These are phyloP conservation scores for Corvus moneduloides DNA, from an alignment of 2,113 vertebrate genomes.

Conservation along the genomic window DNA sequence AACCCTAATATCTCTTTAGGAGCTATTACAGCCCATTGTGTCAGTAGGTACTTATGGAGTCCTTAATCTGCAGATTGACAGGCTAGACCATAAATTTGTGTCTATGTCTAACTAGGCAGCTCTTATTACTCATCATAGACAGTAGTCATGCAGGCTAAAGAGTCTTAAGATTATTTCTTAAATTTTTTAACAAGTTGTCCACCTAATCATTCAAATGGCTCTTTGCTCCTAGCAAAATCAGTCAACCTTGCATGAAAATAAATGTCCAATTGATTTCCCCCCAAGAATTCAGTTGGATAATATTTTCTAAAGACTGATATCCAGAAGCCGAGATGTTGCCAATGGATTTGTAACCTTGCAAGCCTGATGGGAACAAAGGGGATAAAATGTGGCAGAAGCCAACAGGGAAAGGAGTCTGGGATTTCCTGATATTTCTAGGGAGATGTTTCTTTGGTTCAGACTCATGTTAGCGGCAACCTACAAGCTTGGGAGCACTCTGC, in stretches of 20 bases:
- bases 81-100: slow-evolving; percentile 21
- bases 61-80: slow-evolving; percentile 37
- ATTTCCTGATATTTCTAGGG: not conserved
- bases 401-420: not conserved
- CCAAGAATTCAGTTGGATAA: not conserved
- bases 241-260: not conserved
- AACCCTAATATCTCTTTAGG: slow-evolving; percentile 29
- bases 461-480: not conserved
- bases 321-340: not conserved
- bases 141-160: not conserved
- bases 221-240: not conserved
- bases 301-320: not conserved
- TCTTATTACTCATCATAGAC: not conserved
- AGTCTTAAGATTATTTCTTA: not conserved
- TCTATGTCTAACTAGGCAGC: slow-evolving; percentile 9
- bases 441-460: not conserved
- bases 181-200: not conserved
- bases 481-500: not conserved
- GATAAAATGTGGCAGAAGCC: not conserved
- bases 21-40: not conserved
- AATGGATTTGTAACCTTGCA: not conserved
- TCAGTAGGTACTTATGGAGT: not conserved
- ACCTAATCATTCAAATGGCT: not conserved
- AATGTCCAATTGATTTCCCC: not conserved
- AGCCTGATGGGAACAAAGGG: not conserved